Evolutionary conservation across 1,140 invertebrate genomes (phyloP), one percentile per base, ranked within the genome.

Genomic region (Drosophila takahashii): DNA sequence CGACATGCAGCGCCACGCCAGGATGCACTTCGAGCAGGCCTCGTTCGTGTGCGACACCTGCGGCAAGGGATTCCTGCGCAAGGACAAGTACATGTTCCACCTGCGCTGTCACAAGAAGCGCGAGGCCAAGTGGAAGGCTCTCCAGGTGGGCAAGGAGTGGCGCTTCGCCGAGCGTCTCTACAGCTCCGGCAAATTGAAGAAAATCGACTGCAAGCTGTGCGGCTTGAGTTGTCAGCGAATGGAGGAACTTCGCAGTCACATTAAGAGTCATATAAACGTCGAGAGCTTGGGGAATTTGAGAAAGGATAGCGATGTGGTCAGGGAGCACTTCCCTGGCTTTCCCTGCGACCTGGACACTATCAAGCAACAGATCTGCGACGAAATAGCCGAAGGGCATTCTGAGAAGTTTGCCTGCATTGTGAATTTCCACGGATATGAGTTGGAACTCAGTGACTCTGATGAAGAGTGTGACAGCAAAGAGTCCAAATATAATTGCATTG

Each of bases 401-500:
- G 71, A 78, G 0, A 87, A 85, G 15, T 92, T 71, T 41, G 79
- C 72, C 27, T 44, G 51, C 3, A 44, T 92, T 2, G 48, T 90
- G 1, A 92, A 92, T 52, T 66, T 58, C 7, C 51, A 83, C 62
- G 91, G 91, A 3, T 91, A 89, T 39, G 91, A 92, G 64, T 53
- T 91, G 26, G 53, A 69, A 11, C 16, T 92, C 7, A 80, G 58
- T 47, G 91, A 92, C 29, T 90, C 91, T 0, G 91, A 92, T 47
- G 86, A 83, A 9, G 76, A 90, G 7, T 6, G 26, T 4, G 1
- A 18, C 0, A 69, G 18, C 3, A 4, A 1, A 7, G 18, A 72
- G 6, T 5, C 59, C 0, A 59, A 61, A 45, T 91, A 91, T 36
- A 44, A 70, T 4, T 91, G 90, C 50, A 13, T 47, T 1, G 13